Conservation (phyloP, 2,113 vertebrate species). For the Pelodiscus sinensis region DNA sequence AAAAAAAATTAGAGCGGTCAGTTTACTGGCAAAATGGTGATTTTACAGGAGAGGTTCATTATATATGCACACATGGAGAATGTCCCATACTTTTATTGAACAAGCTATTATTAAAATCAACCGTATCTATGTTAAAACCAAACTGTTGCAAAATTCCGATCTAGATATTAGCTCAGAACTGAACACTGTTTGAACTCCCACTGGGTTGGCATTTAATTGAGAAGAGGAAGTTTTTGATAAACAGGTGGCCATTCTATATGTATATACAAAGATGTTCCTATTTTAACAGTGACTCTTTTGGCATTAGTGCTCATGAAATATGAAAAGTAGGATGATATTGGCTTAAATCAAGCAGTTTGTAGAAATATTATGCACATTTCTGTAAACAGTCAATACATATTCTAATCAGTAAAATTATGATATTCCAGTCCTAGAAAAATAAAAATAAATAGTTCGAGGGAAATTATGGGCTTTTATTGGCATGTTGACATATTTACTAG, state of each 20-base stretch:
- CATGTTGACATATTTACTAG: not conserved
- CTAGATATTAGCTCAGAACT: conserved; percentile 4
- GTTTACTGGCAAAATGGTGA: not conserved
- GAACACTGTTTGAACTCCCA: not conserved
- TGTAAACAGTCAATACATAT: not conserved
- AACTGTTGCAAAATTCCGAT: not conserved
- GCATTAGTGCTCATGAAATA: not conserved
- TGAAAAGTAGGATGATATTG: not conserved
- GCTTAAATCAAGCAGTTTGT: not conserved
- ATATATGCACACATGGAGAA: not conserved
- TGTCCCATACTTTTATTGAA: not conserved
- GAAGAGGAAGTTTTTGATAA: not conserved
- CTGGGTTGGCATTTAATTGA: not conserved
- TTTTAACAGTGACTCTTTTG: not conserved
- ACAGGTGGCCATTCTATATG: not conserved
- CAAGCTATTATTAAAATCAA: not conserved
- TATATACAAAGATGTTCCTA: not conserved
- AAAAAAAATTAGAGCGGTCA: not conserved
- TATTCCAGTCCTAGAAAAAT: not conserved
- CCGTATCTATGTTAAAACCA: not conserved
- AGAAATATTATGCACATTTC: not conserved
- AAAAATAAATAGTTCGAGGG: not conserved
- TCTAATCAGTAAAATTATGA: not conserved
- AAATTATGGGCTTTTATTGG: not conserved
- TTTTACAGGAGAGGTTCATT: not conserved